Evolutionary conservation across 1,140 invertebrate genomes (phyloP), one percentile per base, ranked within the genome.

Genomic region (Cherax quadricarinatus): DNA sequence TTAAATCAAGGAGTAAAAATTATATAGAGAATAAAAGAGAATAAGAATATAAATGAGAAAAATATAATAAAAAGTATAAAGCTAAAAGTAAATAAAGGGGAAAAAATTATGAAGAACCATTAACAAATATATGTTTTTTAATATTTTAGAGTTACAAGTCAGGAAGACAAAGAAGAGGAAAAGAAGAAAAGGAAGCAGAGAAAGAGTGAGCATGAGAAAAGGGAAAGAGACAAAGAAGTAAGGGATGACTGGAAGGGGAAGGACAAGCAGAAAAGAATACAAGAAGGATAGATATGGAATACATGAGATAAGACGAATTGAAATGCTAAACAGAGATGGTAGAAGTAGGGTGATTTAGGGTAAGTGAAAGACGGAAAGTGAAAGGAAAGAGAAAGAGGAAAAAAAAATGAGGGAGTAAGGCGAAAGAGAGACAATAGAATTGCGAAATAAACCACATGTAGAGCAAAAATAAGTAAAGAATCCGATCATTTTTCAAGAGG

Each of bases 201-300:
- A 57, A 57, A 86, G 86, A 86, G 75, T 62, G 83, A 88, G 24
- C 62, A 83, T 75, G 24, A 75, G 70, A 12, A 75, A 30, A 75
- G 70, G 24, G n/a, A 21, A 30, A 12, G 24, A 75, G 66, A 78
- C 30, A 66, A 51, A 49, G 75, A 57, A 41, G 41, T 9, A 57
- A 78, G 53, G 41, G 41, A 79, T 7, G 18, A 30, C 51, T 16
- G 24, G 9, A 89, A 21, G 73, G 57, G 53, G 60, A 66, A 66
- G 18, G 89, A 57, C 21, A 73, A 86, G 18, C 18, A 57, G 48
- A 49, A 66, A 81, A 24, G 75, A 60, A 80, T 41, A 86, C 30
- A 75, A 49, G 84, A 86, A 66, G 41, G 79, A 18, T 62, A 53
- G 53, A 81, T 66, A 53, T 79, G 79, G 41, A 81, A 88, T 49